Conservation (phyloP, 1,140 invertebrate genomes). For the Anastrepha obliqua region DNA sequence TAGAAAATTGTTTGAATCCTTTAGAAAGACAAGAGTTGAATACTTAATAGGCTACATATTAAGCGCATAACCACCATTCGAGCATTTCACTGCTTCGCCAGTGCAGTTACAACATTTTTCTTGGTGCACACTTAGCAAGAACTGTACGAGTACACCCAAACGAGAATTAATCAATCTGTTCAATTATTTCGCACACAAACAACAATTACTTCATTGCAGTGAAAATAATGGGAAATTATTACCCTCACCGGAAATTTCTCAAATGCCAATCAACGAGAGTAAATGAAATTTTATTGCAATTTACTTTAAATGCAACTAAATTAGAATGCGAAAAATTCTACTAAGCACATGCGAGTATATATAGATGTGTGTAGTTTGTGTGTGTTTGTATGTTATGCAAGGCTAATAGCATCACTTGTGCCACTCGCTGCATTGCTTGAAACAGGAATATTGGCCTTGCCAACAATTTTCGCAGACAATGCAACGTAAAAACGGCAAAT, state of each 20-base stretch:
- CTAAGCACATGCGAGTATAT: neutral
- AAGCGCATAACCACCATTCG: neutral
- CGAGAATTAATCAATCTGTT: neutral
- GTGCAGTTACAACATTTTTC: neutral
- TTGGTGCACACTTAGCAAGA: neutral
- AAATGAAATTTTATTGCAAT: conserved; percentile 41
- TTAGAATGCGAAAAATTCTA: conserved; percentile 31
- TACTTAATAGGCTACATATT: neutral
- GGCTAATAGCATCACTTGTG: neutral
- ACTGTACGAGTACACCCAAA: neutral
- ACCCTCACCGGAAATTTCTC: neutral
- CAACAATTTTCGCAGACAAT: neutral
- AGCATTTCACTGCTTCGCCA: neutral
- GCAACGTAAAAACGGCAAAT: neutral
- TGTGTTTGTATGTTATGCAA: neutral
- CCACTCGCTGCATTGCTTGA: neutral
- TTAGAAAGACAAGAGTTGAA: neutral
- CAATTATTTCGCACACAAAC: neutral
- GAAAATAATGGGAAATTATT: neutral
- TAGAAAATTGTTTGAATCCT: neutral
- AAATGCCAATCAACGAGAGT: conserved; percentile 28
- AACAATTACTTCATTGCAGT: neutral
- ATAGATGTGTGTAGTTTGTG: neutral
- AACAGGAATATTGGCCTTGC: neutral
- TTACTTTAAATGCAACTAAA: conserved; percentile 13